Base-by-base conservation (phyloP, 2,888 invertebrate species). In the Himalopsyche japonica region DNA sequence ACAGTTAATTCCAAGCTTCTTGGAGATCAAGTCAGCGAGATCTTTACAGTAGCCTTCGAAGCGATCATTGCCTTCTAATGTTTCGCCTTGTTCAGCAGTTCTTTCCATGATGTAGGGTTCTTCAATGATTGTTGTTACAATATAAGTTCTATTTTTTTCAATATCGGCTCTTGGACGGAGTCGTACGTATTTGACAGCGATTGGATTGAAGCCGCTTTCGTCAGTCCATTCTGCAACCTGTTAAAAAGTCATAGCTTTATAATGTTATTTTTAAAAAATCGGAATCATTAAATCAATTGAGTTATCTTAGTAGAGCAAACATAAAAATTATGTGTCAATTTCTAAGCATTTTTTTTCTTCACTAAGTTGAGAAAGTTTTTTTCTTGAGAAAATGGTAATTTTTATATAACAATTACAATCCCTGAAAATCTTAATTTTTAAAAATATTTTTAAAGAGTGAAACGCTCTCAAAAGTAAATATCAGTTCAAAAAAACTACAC, bases 41-140 rank as follows among this genome's bases (percentile, higher is more conserved):
- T 98, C 98, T 89, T 98, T 97, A 91, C 97, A 98, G 90, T 97
- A 98, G 80, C 99, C 98, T 89, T 97, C 95, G 89, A 95, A 97
- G 76, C 94, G 93, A 87, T 97, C 96, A 89, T 97, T 97, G 82
- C 96, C 96, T 76, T 91, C 91, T 64, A 94, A 90, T 81, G 93
- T 92, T 88, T 95, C 94, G 24, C 94, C 94, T 10, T 93, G 92
- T 84, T 95, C 95, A 2, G 94, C 92, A 85, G 93, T 93, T 88
- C 94, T 95, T 87, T 94, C 90, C 96, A 97, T 97, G 88, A 98
- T 94, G 89, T 97, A 98, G 0, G 98, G 98, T 88, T 97, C 97
- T 90, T 97, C 97, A 89, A 97, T 92, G 86, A 97, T 94, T 2
- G 97, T 96, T 18, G 97, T 96, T n/a, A 98, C 95, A 86, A 97